Evolutionary conservation across 2,888 invertebrate species (phyloP).

Genomic region (Tiphia femorata): DNA sequence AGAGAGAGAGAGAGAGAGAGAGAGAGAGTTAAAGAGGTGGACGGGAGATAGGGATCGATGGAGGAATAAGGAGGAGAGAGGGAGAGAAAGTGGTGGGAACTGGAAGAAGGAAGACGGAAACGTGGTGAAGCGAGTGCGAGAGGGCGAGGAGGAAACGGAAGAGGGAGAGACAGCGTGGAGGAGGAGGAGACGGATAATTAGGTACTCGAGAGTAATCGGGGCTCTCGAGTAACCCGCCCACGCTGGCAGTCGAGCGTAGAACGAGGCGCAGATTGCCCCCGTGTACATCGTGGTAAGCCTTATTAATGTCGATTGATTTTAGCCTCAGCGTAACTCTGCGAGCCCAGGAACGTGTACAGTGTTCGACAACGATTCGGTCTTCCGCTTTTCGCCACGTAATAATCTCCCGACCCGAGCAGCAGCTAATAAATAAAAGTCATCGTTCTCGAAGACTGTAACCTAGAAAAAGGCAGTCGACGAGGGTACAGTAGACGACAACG

Average conservation of each 20-base stretch:
- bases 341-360: no score
- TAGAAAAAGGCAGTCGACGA: no score
- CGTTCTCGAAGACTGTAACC: no score
- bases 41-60: conserved; percentile 17
- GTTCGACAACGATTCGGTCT: no score
- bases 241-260: conserved; percentile 31
- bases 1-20: conserved; percentile 28
- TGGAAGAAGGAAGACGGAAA: background rate
- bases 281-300: conserved; percentile 25
- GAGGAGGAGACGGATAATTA: conserved; percentile 48
- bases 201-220: conserved; percentile 48
- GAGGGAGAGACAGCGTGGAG: conserved; percentile 7
- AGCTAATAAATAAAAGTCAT: no score
- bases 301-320: conserved; percentile 9
- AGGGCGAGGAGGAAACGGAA: conserved; percentile 17
- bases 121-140: background rate
- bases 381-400: no score
- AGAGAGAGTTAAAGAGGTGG: conserved; percentile 24
- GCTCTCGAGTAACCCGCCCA: conserved; percentile 36
- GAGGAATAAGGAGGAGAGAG: conserved; percentile 16
- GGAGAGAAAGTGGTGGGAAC: background rate
- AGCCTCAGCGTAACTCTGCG: no score
- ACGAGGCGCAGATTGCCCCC: conserved; percentile 26
- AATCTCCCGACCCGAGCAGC: no score
- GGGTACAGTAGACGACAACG: no score